Evolutionary conservation across 1,140 invertebrate species (phyloP).

Genomic region (Lepidurus packardi): DNA sequence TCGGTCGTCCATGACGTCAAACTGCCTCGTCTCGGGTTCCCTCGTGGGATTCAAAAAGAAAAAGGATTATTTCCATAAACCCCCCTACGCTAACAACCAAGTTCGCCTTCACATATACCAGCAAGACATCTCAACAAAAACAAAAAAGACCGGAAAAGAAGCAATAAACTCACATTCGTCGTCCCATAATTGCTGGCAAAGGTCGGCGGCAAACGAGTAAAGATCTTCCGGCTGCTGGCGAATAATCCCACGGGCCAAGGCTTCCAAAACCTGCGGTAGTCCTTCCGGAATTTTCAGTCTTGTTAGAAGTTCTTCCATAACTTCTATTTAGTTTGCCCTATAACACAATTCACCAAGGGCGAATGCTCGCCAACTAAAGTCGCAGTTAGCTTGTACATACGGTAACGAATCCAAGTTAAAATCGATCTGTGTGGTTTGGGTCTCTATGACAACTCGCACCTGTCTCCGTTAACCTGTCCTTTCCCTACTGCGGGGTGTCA

Average conservation of each 20-base stretch:
- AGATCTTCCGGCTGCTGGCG: conserved; percentile 28
- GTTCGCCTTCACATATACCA: no score
- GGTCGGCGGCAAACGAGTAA: conserved; percentile 23
- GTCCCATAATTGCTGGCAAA: conserved; percentile 28
- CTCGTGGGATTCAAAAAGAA: neutral
- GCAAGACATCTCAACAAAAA: neutral
- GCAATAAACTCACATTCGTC: conserved; percentile 13
- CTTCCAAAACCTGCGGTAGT: conserved; percentile 14
- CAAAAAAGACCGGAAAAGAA: neutral
- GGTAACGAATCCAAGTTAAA: neutral
- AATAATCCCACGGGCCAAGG: conserved; percentile 27
- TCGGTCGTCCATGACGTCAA: neutral
- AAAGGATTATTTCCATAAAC: neutral
- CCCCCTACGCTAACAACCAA: no score
- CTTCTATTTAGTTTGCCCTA: neutral
- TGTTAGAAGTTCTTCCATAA: neutral
- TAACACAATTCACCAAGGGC: neutral
- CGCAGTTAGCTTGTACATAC: neutral
- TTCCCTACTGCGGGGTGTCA: no score
- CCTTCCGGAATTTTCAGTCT: conserved; percentile 30
- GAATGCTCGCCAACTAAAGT: neutral
- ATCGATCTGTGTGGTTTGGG: neutral
- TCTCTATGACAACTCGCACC: conserved; percentile 12
- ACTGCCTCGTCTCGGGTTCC: neutral
- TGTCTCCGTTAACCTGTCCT: neutral